Percentiles rank a stretch among this genome's conserved stretches.
phyloP scores from a whole-genome alignment of 2,113 vertebrate genomes.

The Puffinus mauretanicus region DNA sequence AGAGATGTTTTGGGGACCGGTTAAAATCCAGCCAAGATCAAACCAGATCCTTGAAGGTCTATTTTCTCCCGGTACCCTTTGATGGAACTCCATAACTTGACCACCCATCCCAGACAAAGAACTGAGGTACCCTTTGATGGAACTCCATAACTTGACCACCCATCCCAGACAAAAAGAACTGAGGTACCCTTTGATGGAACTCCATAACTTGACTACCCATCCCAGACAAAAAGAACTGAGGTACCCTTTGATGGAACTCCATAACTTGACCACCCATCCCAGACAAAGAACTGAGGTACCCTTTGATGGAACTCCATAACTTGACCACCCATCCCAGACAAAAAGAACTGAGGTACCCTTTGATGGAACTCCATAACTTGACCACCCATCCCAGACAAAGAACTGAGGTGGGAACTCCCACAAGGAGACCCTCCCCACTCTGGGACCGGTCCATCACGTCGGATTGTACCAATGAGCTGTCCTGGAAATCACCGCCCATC shows the following conservation, averaged over 20 bases:
- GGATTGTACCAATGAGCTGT: not conserved
- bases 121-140: no score
- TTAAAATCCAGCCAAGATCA: not conserved
- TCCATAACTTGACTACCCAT: not conserved
- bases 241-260: not conserved
- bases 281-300: no score
- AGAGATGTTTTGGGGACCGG: rapidly evolving
- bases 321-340: not conserved
- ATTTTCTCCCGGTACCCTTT: not conserved
- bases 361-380: not conserved
- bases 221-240: no score
- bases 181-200: no score
- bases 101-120: not conserved
- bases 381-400: not conserved
- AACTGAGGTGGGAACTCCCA: not conserved
- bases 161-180: rapidly evolving
- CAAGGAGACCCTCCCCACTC: not conserved
- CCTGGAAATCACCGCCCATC: rapidly evolving
- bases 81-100: not conserved
- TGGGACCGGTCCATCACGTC: rapidly evolving
- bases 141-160: not conserved
- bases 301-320: not conserved
- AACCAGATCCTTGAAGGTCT: not conserved
- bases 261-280: not conserved
- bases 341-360: rapidly evolving